Percentiles rank a stretch among this genome's conserved stretches.
Evolutionary conservation across 2,888 invertebrate species (phyloP).

Genomic region (Dilophus febrilis): DNA sequence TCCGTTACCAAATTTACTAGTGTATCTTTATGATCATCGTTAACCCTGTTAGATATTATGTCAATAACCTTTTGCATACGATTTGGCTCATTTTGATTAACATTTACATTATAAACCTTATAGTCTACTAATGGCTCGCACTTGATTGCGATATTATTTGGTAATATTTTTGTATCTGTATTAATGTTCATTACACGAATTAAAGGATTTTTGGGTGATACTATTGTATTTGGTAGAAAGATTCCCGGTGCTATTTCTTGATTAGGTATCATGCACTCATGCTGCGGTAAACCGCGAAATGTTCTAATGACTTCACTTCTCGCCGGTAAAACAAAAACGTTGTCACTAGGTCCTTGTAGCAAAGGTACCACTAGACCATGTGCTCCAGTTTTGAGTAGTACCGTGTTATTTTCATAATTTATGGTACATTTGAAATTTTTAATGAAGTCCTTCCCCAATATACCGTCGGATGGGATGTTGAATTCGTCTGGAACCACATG

Average conservation of each 20-base stretch:
- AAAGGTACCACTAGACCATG: not conserved
- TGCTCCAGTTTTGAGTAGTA: not conserved
- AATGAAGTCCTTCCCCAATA: not conserved
- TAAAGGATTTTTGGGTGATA: not conserved
- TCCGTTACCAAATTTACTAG: constrained; percentile 5
- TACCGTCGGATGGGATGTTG: no score
- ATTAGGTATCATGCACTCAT: not conserved
- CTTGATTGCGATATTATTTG: not conserved
- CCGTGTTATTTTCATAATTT: not conserved
- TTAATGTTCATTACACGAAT: not conserved
- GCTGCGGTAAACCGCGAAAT: not conserved
- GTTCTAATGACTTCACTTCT: not conserved
- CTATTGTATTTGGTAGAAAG: not conserved
- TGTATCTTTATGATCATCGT: not conserved
- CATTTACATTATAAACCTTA: not conserved
- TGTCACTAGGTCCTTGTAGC: not conserved
- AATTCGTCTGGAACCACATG: not conserved
- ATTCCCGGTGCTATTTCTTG: constrained; percentile 1
- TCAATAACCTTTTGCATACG: not conserved
- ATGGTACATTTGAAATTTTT: not conserved
- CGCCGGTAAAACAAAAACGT: not conserved
- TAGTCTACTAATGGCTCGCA: not conserved
- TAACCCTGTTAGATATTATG: not conserved
- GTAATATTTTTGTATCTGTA: not conserved
- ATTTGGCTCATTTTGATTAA: not conserved